Conservation (phyloP, 2,888 invertebrate species). For the Loripinus fragilis region DNA sequence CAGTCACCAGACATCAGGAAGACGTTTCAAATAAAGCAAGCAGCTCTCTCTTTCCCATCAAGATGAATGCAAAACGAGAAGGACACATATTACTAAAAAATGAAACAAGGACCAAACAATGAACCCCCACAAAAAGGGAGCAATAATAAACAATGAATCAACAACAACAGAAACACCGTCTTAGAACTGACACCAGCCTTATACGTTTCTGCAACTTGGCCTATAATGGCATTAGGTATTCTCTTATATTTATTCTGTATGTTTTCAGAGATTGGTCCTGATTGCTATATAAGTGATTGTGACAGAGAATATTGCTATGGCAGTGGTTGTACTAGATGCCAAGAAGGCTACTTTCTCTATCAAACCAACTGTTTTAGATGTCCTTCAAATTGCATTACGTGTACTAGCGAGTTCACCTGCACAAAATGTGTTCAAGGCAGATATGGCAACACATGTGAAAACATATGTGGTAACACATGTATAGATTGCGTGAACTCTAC, state of each 20-base stretch:
- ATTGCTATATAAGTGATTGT: not conserved
- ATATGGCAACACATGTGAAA: not conserved
- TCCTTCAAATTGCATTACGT: not conserved
- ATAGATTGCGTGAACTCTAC: not conserved
- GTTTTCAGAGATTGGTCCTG: not conserved
- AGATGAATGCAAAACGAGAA: no score
- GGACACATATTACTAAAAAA: no score
- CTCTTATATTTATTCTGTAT: not conserved
- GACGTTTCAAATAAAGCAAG: no score
- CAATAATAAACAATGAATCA: no score
- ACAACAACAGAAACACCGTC: no score
- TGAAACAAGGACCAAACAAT: no score
- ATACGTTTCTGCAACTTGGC: no score
- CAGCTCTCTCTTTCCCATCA: no score
- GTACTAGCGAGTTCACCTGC: not conserved
- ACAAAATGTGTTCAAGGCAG: not conserved
- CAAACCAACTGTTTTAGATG: not conserved
- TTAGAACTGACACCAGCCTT: no score
- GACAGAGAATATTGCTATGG: not conserved
- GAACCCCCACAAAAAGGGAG: no score
- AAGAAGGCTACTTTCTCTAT: not conserved
- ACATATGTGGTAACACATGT: not conserved
- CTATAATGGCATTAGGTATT: no score
- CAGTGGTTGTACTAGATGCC: not conserved
- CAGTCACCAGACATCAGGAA: no score